Base-by-base conservation (phyloP, 2,797 vertebrate genomes). In the Galago senegalensis region DNA sequence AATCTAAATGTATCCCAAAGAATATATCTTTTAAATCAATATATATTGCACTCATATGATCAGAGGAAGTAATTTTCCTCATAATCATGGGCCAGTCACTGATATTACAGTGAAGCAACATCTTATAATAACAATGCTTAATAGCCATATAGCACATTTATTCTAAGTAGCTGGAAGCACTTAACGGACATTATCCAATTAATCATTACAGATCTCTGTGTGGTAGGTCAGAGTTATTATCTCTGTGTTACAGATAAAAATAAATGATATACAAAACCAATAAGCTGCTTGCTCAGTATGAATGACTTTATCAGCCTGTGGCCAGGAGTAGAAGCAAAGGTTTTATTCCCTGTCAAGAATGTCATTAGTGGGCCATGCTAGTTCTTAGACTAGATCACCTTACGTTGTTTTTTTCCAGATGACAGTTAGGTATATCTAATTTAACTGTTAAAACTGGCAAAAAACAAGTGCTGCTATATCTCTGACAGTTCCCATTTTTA, bases 151-250 rank as follows among this genome's bases (percentile, higher is more conserved):
- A 88, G 46, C 79, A n/a, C 46, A 93, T 95, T 95, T 96, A 80
- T 97, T 97, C 93, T 85, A 94, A 97, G 93, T 93, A 96, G 77
- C 87, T 88, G 20, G 89, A 88, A 87, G 58, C 93, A 97, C 92
- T 98, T 96, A 97, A 70, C 29, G 92, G 73, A 82, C 60, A 92
- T 97, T 95, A 95, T 79, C 60, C 63, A 97, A 97, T 97, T 96
- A 95, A 97, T 96, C 91, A 93, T 93, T 95, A 23, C 34, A 95
- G 76, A 82, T 85, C 43, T 25, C 58, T 53, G 13, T 37, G 69
- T 46, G 72, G 60, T 93, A 94, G 89, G 89, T 96, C 84, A 80
- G 69, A 93, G 88, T 97, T 80, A 97, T 90, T 95, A 88, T 81
- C 49, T 85, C 69, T n/a, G 14, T 91, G 31, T 81, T 95, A 82